These are phyloP conservation scores for Thunnus albacares DNA, from an alignment of 2,797 vertebrate genomes.

Conservation along the genomic window DNA sequence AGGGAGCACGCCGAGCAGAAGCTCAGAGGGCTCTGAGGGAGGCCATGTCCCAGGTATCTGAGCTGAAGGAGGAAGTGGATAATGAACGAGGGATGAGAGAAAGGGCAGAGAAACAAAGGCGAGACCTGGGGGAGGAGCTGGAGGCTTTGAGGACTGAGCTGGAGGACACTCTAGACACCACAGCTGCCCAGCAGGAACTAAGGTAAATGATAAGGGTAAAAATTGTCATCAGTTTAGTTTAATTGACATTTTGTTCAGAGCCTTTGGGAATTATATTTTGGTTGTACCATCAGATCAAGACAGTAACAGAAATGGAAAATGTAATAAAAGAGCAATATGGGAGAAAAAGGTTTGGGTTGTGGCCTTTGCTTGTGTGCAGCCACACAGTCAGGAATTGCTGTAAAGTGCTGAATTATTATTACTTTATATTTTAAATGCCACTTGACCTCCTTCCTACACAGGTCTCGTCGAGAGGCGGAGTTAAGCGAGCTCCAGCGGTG, in stretches of 20 bases:
- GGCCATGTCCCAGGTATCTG: conserved; percentile 89
- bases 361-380: no score
- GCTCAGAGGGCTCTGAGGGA: conserved; percentile 90
- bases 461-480: conserved; percentile 88
- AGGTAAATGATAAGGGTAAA: conserved; percentile 78
- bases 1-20: conserved; percentile 86
- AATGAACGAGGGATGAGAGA: conserved; percentile 89
- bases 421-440: background rate
- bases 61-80: conserved; percentile 93
- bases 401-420: no score
- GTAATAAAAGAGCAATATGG: background rate
- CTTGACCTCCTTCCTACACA: conserved; percentile 40
- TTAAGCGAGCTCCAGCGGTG: conserved; percentile 85
- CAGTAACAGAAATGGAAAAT: background rate
- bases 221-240: background rate
- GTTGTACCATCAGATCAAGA: conserved; percentile 3
- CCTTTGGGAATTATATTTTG: conserved; percentile 1
- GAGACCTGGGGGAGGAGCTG: conserved; percentile 93
- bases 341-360: background rate
- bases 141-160: conserved; percentile 93
- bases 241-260: background rate
- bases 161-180: conserved; percentile 93
- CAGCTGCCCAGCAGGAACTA: conserved; percentile 93
- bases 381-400: no score
- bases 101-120: conserved; percentile 92